Conservation (phyloP, 2,797 vertebrate genomes). For the Catostomus latipinnis region DNA sequence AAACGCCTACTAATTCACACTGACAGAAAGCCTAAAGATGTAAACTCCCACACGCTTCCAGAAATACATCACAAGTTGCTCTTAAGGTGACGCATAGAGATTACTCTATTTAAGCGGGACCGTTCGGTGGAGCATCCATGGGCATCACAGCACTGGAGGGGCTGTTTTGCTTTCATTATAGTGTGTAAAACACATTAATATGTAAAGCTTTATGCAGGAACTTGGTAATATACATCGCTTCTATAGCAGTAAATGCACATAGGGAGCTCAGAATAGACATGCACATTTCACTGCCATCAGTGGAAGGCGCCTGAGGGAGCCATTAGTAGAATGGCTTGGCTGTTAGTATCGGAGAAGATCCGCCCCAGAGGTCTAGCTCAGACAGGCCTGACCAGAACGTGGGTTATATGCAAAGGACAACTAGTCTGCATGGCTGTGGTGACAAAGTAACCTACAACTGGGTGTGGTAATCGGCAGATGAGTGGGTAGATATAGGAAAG, state of each 20-base stretch:
- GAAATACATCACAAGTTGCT: slow-evolving; percentile 51
- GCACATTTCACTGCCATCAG: slow-evolving; percentile 30
- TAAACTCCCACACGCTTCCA: slow-evolving; percentile 54
- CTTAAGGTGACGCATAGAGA: slow-evolving; percentile 31
- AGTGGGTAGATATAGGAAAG: slow-evolving; percentile 51
- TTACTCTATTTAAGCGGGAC: slow-evolving; percentile 14
- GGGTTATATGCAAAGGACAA: slow-evolving; percentile 23
- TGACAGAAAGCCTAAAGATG: slow-evolving; percentile 56
- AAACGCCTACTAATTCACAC: slow-evolving; percentile 53
- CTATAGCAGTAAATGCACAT: slow-evolving; percentile 28
- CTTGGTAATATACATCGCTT: slow-evolving; percentile 14
- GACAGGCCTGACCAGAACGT: neutral
- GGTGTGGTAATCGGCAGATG: slow-evolving; percentile 51
- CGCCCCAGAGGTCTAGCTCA: slow-evolving; percentile 15
- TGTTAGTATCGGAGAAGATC: slow-evolving; percentile 38
- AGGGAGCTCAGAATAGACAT: slow-evolving; percentile 13
- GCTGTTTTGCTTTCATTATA: slow-evolving; percentile 17
- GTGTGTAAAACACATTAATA: slow-evolving; percentile 24
- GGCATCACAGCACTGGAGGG: neutral
- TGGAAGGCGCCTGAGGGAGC: slow-evolving; percentile 32
- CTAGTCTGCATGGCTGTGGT: neutral
- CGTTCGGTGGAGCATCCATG: neutral
- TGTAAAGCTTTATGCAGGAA: slow-evolving; percentile 13
- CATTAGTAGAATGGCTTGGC: slow-evolving; percentile 41
- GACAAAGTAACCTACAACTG: slow-evolving; percentile 23